These are phyloP conservation scores for Tenualosa ilisha DNA, from an alignment of 2,797 vertebrate species.

Conservation along the genomic window DNA sequence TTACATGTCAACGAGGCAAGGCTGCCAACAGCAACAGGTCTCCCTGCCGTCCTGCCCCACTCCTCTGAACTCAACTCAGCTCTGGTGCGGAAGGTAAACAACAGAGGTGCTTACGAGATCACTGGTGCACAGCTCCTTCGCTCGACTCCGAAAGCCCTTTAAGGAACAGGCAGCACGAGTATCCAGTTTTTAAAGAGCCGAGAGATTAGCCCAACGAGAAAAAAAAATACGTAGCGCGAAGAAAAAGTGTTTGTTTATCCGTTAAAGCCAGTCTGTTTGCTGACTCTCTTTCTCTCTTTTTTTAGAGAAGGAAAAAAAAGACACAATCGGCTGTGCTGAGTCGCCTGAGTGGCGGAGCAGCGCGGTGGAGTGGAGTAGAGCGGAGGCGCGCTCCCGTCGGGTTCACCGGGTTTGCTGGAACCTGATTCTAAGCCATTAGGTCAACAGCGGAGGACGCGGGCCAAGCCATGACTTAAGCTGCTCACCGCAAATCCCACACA, in stretches of 20 bases:
- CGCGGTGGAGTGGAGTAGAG: conserved; percentile 33
- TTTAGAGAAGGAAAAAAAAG: conserved; percentile 28
- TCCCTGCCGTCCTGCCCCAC: background rate
- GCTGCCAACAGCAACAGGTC: conserved; percentile 21
- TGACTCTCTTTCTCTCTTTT: background rate
- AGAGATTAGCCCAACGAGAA: conserved; percentile 1
- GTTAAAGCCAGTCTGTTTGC: background rate
- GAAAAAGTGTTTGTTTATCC: conserved; percentile 19
- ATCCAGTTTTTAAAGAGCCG: background rate
- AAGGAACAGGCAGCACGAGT: background rate
- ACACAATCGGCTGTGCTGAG: conserved; percentile 35
- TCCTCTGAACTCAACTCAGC: background rate
- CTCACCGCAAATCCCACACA: conserved; percentile 75
- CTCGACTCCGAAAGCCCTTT: background rate
- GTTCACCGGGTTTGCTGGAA: conserved; percentile 73
- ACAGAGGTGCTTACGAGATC: conserved; percentile 22
- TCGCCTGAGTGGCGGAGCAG: conserved; percentile 40
- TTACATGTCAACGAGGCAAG: conserved; percentile 15
- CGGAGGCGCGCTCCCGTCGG: conserved; percentile 5
- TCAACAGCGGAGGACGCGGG: conserved; percentile 70
- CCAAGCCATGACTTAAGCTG: conserved; percentile 71
- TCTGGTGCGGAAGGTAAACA: conserved; percentile 15
- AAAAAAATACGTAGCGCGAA: background rate
- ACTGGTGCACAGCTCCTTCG: conserved; percentile 7
- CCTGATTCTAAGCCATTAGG: conserved; percentile 73